These are phyloP conservation scores for Drosophila malerkotliana DNA, from an alignment of 1,140 invertebrate species.

Conservation along the genomic window DNA sequence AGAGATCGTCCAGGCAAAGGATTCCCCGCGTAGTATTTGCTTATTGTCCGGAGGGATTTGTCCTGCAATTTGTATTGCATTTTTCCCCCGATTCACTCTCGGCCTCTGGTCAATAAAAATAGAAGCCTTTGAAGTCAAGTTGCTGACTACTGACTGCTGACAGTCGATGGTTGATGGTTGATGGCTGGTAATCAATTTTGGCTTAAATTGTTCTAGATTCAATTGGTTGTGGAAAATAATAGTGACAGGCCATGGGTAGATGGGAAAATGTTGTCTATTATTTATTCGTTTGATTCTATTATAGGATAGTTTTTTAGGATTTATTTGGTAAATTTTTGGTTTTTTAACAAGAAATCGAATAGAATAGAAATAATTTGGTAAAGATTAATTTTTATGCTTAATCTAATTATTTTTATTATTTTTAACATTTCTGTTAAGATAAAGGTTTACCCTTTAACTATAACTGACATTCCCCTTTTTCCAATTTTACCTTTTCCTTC, in stretches of 20 bases:
- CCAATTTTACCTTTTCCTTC: too few species aligned
- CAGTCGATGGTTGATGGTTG: background rate
- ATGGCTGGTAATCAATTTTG: slow-evolving; percentile 26
- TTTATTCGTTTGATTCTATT: background rate
- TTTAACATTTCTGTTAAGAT: too few species aligned
- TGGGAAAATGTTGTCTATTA: background rate
- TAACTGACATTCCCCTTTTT: too few species aligned
- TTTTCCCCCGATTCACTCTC: background rate
- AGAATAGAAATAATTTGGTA: too few species aligned
- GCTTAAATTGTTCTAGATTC: background rate
- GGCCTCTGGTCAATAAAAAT: slow-evolving; percentile 7
- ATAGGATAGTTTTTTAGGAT: too few species aligned
- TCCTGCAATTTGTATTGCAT: slow-evolving; percentile 29
- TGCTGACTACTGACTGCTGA: background rate
- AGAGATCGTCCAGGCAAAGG: background rate
- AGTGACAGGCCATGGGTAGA: background rate
- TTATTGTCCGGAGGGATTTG: slow-evolving; percentile 19
- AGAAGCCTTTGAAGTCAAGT: slow-evolving; percentile 21
- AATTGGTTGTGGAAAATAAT: background rate
- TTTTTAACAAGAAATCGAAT: too few species aligned
- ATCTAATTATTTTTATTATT: too few species aligned
- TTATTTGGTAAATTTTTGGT: too few species aligned
- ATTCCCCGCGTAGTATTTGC: slow-evolving; percentile 7
- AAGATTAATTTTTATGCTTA: too few species aligned
- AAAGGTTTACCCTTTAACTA: too few species aligned